These are phyloP conservation scores for Drosophila austrosaltans DNA, from an alignment of 2,888 invertebrate species.

Conservation along the genomic window DNA sequence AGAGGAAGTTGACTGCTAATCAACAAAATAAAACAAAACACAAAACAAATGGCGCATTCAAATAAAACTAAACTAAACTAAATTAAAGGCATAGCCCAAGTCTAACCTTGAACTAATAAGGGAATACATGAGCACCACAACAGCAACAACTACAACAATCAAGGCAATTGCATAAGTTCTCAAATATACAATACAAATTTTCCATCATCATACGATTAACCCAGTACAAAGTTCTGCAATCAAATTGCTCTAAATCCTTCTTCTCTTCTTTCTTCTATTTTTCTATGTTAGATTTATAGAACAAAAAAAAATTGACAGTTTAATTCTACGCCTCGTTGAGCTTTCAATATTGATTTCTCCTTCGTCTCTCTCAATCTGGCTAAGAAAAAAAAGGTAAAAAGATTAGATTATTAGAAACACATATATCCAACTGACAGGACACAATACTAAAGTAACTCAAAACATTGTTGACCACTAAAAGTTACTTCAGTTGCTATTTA, in stretches of 20 bases:
- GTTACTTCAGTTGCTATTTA: too few species aligned
- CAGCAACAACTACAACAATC: neutral
- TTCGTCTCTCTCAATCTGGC: slow-evolving; percentile 60
- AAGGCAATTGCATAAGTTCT: slow-evolving; percentile 10
- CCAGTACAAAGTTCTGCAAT: neutral
- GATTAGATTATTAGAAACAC: neutral
- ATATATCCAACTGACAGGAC: neutral
- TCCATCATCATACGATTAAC: neutral
- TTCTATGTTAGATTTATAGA: too few species aligned
- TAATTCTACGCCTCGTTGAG: slow-evolving; percentile 80
- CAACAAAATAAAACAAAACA: neutral
- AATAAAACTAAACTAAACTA: slow-evolving; percentile 15
- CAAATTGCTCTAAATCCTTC: slow-evolving; percentile 69
- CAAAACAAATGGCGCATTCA: slow-evolving; percentile 35
- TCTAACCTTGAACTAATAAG: slow-evolving; percentile 7
- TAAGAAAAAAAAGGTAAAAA: neutral
- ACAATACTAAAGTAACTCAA: too few species aligned
- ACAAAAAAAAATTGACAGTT: slow-evolving; percentile 72
- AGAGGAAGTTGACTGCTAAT: slow-evolving; percentile 29
- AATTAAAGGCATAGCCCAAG: neutral
- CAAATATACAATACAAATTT: neutral
- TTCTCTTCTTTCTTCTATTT: slow-evolving; percentile 23
- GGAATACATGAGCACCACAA: neutral
- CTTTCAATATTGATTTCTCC: slow-evolving; percentile 27
- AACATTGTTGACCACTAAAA: too few species aligned